A percentile compares a stretch with the other conserved stretches of the same genome.
These are phyloP conservation scores for Eremophila alpestris DNA, from an alignment of 2,797 vertebrate genomes.

Conservation along the genomic window DNA sequence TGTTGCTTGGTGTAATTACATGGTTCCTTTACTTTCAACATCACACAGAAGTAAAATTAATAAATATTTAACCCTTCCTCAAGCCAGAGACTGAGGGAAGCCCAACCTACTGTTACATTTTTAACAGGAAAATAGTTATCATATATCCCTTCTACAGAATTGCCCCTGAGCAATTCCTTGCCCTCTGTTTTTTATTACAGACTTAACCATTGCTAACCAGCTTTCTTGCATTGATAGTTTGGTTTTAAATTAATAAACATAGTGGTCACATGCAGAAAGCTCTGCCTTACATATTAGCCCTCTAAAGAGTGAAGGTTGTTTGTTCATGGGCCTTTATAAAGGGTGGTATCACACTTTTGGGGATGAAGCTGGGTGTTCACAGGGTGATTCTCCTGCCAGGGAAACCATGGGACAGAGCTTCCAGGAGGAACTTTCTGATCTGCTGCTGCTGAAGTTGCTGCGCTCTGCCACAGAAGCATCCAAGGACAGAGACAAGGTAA, in stretches of 20 bases:
- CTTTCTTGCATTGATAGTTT: constrained; percentile 62
- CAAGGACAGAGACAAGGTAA: constrained; percentile 92
- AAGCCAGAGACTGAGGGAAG: neutral
- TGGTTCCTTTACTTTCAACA: neutral
- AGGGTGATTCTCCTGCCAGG: constrained; percentile 72
- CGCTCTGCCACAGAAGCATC: constrained; percentile 87
- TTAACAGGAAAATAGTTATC: constrained; percentile 42
- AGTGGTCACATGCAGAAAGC: constrained; percentile 59
- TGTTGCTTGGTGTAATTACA: neutral
- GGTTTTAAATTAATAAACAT: constrained; percentile 68
- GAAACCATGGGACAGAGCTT: constrained; percentile 86
- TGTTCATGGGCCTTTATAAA: neutral
- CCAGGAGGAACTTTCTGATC: constrained; percentile 92
- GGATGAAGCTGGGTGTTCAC: neutral
- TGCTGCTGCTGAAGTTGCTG: constrained; percentile 92
- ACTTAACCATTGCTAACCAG: constrained; percentile 46
- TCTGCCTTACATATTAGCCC: constrained; percentile 58
- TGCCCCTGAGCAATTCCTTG: constrained; percentile 18
- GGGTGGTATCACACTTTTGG: neutral
- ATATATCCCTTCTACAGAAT: constrained; percentile 18
- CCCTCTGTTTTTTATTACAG: constrained; percentile 62
- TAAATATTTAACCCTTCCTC: constrained; percentile 48
- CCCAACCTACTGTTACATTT: constrained; percentile 38
- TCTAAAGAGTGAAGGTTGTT: constrained; percentile 49
- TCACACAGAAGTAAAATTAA: constrained; percentile 14